Evolutionary conservation across 2,797 vertebrate species (phyloP), one percentile per base, ranked within the genome.

Genomic region (Chaunax sp.): DNA sequence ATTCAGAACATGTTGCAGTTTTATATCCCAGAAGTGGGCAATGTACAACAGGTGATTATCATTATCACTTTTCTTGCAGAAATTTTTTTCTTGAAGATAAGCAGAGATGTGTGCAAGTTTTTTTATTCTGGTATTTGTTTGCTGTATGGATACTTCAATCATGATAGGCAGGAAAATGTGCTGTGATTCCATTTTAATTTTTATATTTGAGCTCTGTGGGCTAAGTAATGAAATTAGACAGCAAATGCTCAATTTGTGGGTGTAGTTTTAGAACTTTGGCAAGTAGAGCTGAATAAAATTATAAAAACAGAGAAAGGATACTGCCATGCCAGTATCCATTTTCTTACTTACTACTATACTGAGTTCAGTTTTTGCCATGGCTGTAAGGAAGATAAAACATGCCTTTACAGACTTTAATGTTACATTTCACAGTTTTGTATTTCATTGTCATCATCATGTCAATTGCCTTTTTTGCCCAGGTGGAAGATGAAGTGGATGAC

Each of bases 1-100:
- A 95, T 95, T 77, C 93, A 94, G 86, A 95, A 95, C 85, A 95
- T 95, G 95, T 73, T 95, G 72, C 93, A 95, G 82, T 95, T 95
- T 83, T 95, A 95, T 70, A 89, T 95, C 66, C 95, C 95, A 16
- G 95, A 95, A 75, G 95, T 95, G 16, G 85, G 90, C 25, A 79
- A 75, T 0, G 95, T 95, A 66, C 92, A 94, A 69, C 94, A 95
- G 94, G 95, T 95, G 58, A 87, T 53, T 52, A 64, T 40, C n/a
- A 22, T 30, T 12, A 53, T 43, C 3, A 14, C 5, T 15, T 6
- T 68, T 51, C 14, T 16, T 8, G 19, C 20, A 37, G 25, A 1
- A 13, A n/a, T n/a, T 30, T 59, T 45, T 3, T 46, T 28, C 60
- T 38, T 69, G 1, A 40, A 9, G 16, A 19, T 46, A 0, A 45